Base-by-base conservation (phyloP, 2,113 vertebrate genomes). In the Pangasianodon hypophthalmus region DNA sequence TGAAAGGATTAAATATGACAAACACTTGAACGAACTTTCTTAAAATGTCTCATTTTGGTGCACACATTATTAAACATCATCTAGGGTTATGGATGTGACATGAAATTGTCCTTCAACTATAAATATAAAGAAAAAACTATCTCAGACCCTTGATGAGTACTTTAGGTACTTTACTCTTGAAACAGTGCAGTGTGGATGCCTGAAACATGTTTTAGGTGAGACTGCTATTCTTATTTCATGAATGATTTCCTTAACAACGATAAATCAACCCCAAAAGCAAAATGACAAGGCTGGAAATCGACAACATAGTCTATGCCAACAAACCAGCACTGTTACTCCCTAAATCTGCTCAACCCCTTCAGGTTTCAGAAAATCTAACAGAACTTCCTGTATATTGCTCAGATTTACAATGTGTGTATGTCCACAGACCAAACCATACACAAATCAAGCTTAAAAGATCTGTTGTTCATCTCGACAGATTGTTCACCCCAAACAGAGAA, bases 381-480 rank as follows among this genome's bases (percentile, higher is more conserved):
- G 16, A n/a, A 2, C 52, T 10, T 83, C n/a, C 52, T 11, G 79
- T 32, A 41, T 32, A 58, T 41, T 37, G 54, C 9, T 56, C n/a
- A 32, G 80, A 83, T 83, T 83, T 58, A 58, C 52, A 83, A 37
- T 11, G n/a, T 2, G 7, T 37, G 52, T 10, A 56, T 37, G 3
- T 24, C 80, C 52, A 54, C 14, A 19, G n/a, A 3, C 5, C 7
- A 32, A 82, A 56, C 80, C n/a, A 13, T 9, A 6, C 21, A 41
- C 32, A 83, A 58, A 83, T 83, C 52, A 56, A 24, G 52, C 52
- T 83, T 83, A 9, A 37, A 56, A 83, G 32, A 83, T 37, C 54
- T 58, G 80, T n/a, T 58, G 81, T 83, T 83, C 19, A 58, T 58
- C 13, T 58, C 2, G 29, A 52, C 80, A 82, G 80, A 83, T 83